Percentiles rank a stretch among this genome's conserved stretches.
Conservation (phyloP, 1,140 invertebrate species). For the Samia ricini region DNA sequence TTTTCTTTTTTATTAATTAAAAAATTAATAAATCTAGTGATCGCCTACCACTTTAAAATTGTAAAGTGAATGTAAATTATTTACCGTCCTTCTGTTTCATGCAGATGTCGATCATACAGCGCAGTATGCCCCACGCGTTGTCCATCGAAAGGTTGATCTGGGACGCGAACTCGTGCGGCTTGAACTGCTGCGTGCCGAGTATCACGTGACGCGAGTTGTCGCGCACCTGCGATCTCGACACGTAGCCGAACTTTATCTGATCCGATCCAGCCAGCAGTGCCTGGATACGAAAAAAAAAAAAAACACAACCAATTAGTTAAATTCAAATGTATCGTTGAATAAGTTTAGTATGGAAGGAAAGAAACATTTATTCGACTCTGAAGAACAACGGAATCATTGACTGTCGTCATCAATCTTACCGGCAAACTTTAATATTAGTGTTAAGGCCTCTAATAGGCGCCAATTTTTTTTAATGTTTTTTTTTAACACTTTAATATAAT, state of each 20-base stretch:
- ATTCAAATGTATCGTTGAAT: not conserved
- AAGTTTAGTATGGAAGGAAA: not conserved
- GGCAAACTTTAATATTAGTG: too few relatives aligned
- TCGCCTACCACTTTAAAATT: too few relatives aligned
- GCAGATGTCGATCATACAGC: constrained; percentile 98
- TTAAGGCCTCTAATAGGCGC: too few relatives aligned
- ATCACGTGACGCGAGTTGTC: constrained; percentile 98
- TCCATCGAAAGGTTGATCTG: constrained; percentile 99
- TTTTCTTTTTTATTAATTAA: too few relatives aligned
- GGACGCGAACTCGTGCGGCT: constrained; percentile 98
- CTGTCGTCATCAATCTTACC: too few relatives aligned
- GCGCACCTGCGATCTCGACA: constrained; percentile 94
- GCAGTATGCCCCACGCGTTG: constrained; percentile 99
- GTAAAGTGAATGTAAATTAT: constrained; percentile 17
- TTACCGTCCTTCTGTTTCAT: constrained; percentile 98
- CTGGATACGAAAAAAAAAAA: constrained; percentile 31
- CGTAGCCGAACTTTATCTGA: constrained; percentile 99
- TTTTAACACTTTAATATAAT: too few relatives aligned
- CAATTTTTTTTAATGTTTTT: too few relatives aligned
- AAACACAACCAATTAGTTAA: not conserved
- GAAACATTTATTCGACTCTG: too few relatives aligned
- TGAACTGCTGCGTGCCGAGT: constrained; percentile 98
- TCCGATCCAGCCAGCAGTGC: constrained; percentile 97
- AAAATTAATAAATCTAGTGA: too few relatives aligned
- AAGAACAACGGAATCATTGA: too few relatives aligned